A percentile compares a stretch with the other conserved stretches of the same genome.
These are phyloP conservation scores for Apostichopus parvimensis DNA, from an alignment of 35 echinoderm and acorn worm species.

Conservation along the genomic window DNA sequence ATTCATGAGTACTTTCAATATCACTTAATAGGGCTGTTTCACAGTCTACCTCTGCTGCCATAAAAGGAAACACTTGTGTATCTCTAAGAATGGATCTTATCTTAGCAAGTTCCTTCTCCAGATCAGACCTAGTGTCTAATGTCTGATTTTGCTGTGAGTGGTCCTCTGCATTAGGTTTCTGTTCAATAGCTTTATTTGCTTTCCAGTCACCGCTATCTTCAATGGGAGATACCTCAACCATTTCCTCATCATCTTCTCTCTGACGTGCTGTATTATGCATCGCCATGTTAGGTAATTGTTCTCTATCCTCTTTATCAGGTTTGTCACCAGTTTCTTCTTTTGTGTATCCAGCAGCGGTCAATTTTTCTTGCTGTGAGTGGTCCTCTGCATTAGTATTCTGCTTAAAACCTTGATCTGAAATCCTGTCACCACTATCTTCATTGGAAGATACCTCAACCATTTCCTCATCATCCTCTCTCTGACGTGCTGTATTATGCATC, in stretches of 20 bases:
- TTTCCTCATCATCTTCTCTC: too few relatives aligned
- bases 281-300: too few relatives aligned
- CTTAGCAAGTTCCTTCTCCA: background rate
- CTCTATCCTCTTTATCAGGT: too few relatives aligned
- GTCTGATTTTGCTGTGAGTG: background rate
- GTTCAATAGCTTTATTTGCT: background rate
- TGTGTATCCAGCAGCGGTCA: too few relatives aligned
- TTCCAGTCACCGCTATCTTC: background rate
- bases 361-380: background rate
- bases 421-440: background rate
- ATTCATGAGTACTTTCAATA: background rate
- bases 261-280: too few relatives aligned
- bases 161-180: background rate
- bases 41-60: background rate
- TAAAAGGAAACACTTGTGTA: background rate
- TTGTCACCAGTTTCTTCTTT: too few relatives aligned
- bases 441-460: background rate
- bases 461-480: too few relatives aligned
- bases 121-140: background rate
- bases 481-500: too few relatives aligned
- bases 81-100: background rate
- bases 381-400: background rate
- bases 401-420: background rate
- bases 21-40: background rate
- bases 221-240: background rate